Percentiles rank a stretch among this genome's conserved stretches.
phyloP scores from a whole-genome alignment of 2,797 vertebrate species.

The Intellagama lesueurii region DNA sequence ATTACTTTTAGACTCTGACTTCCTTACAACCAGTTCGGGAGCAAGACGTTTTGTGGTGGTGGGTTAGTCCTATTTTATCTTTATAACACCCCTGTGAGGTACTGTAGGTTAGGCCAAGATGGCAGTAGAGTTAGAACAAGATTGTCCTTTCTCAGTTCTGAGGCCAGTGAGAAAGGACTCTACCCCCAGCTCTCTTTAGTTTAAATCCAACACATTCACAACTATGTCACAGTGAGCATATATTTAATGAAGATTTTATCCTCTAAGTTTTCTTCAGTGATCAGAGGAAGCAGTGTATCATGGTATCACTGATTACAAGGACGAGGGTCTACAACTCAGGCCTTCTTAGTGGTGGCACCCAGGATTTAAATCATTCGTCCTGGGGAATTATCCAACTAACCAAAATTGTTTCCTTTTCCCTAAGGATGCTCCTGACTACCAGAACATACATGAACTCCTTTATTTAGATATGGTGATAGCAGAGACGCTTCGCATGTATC shows the following conservation, averaged over 20 bases:
- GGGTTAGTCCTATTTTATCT: background rate
- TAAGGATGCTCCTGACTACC: constrained; percentile 84
- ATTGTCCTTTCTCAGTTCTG: no score
- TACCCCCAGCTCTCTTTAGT: no score
- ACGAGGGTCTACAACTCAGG: no score
- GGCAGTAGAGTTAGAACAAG: no score
- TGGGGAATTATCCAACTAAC: background rate
- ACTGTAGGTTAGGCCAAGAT: no score
- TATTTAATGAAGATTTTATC: background rate
- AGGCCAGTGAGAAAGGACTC: background rate
- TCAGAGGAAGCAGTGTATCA: background rate
- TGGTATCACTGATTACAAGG: no score
- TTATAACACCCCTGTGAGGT: background rate
- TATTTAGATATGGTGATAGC: constrained; percentile 96
- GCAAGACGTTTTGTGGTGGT: background rate
- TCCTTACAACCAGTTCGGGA: no score
- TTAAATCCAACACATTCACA: background rate
- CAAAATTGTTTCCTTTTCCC: constrained; percentile 38
- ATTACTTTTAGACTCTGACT: no score
- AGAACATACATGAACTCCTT: constrained; percentile 88
- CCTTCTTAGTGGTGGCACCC: no score
- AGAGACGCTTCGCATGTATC: constrained; percentile 92
- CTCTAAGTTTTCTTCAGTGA: background rate
- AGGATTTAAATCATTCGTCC: background rate
- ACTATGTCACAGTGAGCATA: background rate